Conservation (phyloP, 2,797 vertebrate species). For the Aeoliscus strigatus region DNA sequence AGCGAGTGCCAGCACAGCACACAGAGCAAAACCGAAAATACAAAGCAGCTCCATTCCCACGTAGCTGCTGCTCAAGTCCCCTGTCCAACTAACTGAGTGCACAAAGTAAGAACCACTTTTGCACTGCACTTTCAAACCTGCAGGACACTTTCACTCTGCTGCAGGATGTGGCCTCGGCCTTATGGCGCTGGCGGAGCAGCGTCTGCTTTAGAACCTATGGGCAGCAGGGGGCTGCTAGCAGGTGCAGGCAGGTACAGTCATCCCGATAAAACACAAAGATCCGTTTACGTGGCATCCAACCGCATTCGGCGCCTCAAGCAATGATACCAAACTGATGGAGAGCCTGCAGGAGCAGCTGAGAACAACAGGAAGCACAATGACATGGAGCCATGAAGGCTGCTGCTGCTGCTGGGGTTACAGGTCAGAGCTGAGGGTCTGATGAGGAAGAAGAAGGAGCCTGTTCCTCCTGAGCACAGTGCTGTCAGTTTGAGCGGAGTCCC, state of each 20-base stretch:
- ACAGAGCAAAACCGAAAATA: too few species aligned
- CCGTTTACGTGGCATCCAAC: not conserved
- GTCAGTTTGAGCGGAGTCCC: conserved; percentile 53
- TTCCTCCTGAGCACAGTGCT: conserved; percentile 70
- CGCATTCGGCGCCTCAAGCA: conserved; percentile 3
- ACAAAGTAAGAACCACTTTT: conserved; percentile 7
- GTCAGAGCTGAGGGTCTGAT: conserved; percentile 18
- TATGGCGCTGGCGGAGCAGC: conserved; percentile 70
- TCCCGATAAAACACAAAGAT: conserved; percentile 10
- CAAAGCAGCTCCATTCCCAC: too few species aligned
- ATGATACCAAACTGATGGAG: not conserved
- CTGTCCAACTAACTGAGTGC: not conserved
- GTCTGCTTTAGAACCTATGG: conserved; percentile 78
- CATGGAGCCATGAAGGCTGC: not conserved
- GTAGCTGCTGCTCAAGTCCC: too few species aligned
- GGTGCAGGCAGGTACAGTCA: conserved; percentile 69
- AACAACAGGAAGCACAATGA: conserved; percentile 52
- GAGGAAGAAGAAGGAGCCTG: conserved; percentile 58
- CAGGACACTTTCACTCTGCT: conserved; percentile 57
- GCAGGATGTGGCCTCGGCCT: conserved; percentile 63
- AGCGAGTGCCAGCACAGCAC: not conserved
- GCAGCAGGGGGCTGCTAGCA: conserved; percentile 58
- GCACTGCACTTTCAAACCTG: not conserved
- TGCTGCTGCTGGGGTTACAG: not conserved
- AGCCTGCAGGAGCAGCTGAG: conserved; percentile 14